phyloP scores from a whole-genome alignment of 2,888 invertebrate species.

The Dolichomitus sp. region DNA sequence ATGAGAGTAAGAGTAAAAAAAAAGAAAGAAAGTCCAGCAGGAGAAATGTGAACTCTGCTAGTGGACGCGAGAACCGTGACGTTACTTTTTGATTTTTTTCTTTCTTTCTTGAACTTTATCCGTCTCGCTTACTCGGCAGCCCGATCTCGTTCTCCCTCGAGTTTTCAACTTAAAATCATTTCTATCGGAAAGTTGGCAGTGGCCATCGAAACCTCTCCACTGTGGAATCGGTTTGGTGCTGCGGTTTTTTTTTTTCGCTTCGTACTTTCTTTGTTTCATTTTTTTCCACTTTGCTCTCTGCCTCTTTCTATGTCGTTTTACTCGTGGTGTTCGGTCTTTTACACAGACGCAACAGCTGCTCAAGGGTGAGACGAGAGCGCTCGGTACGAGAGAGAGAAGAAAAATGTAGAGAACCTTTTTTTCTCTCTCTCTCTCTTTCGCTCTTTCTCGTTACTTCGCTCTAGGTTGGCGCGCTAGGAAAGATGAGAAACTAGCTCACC shows the following conservation, averaged over 20 bases:
- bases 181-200: slow-evolving; percentile 57
- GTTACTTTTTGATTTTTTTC: slow-evolving; percentile 14
- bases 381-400: neutral
- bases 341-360: slow-evolving; percentile 7
- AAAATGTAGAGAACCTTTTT: slow-evolving; percentile 15
- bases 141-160: slow-evolving; percentile 54
- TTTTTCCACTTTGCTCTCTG: slow-evolving; percentile 1
- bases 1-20: neutral
- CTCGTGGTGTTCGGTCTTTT: slow-evolving; percentile 24
- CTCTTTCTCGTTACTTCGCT: slow-evolving; percentile 1
- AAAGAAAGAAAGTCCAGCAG: slow-evolving; percentile 20
- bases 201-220: slow-evolving; percentile 47
- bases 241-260: slow-evolving; percentile 71
- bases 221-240: slow-evolving; percentile 50
- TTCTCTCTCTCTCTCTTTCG: slow-evolving; percentile 29
- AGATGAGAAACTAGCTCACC: slow-evolving; percentile 36
- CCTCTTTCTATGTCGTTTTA: slow-evolving; percentile 7
- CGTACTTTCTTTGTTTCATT: slow-evolving; percentile 63
- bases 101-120: slow-evolving; percentile 31
- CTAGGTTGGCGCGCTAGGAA: slow-evolving; percentile 5
- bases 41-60: slow-evolving; percentile 33
- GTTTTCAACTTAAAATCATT: slow-evolving; percentile 56
- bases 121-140: slow-evolving; percentile 37
- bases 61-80: slow-evolving; percentile 55
- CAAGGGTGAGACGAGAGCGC: neutral